Conservation (phyloP, 2,797 vertebrate species). For the Amblyopsis hoosieri region DNA sequence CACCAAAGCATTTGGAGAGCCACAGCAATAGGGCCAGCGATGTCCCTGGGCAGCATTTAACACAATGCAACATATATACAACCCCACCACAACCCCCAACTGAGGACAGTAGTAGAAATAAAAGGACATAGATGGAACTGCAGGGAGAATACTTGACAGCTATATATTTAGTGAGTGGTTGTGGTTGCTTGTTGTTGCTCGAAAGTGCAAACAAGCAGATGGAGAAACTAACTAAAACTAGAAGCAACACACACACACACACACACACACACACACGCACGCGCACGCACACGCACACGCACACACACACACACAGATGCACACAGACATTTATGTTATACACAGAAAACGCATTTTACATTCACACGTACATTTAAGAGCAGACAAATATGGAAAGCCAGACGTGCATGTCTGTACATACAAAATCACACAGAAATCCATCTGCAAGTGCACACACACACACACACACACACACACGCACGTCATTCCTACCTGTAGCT, state of each 20-base stretch:
- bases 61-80: no score
- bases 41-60: no score
- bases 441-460: background rate
- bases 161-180: no score
- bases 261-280: background rate
- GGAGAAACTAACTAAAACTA: background rate
- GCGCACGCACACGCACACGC: background rate
- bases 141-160: no score
- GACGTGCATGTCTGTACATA: background rate
- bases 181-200: no score
- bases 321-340: background rate
- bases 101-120: no score
- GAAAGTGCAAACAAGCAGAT: background rate
- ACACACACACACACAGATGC: background rate
- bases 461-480: conserved; percentile 10
- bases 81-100: no score
- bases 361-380: background rate
- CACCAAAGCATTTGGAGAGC: no score
- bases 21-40: no score
- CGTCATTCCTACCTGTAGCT: conserved; percentile 48
- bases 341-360: background rate
- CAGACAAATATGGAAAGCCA: background rate
- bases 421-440: background rate
- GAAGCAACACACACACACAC: background rate
- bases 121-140: no score